These are phyloP conservation scores for Camponotus vicinus DNA, from an alignment of 1,140 invertebrate genomes.

Conservation along the genomic window DNA sequence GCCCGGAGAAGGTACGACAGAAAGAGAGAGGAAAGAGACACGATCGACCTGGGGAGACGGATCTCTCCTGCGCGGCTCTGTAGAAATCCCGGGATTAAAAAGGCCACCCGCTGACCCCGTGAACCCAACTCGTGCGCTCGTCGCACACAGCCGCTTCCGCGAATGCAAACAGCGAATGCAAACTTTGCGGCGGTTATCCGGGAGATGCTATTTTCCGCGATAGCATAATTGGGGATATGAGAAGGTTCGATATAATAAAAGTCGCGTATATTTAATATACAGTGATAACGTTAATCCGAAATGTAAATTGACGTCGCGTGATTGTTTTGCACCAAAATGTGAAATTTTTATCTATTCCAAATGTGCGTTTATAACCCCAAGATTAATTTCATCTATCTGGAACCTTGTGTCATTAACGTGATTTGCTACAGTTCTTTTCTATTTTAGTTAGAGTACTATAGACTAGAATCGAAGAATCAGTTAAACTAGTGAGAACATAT, in stretches of 20 bases:
- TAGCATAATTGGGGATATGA: background rate
- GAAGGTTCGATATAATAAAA: background rate
- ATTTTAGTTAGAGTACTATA: background rate
- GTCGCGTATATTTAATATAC: background rate
- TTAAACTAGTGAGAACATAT: background rate
- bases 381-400: background rate
- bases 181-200: background rate
- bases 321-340: background rate
- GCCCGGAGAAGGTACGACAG: conserved; percentile 49
- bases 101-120: conserved; percentile 40
- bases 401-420: background rate
- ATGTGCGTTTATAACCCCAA: background rate
- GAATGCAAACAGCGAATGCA: background rate
- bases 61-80: background rate
- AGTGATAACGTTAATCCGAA: background rate
- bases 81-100: conserved; percentile 28
- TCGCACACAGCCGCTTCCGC: background rate
- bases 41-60: background rate
- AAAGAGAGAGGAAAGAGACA: too few relatives aligned
- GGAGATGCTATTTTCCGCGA: background rate
- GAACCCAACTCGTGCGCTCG: conserved; percentile 32
- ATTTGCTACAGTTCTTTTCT: background rate
- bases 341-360: background rate
- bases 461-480: background rate
- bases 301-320: background rate